These are phyloP conservation scores for Coilia nasus DNA, from an alignment of 2,797 vertebrate genomes.

Conservation along the genomic window DNA sequence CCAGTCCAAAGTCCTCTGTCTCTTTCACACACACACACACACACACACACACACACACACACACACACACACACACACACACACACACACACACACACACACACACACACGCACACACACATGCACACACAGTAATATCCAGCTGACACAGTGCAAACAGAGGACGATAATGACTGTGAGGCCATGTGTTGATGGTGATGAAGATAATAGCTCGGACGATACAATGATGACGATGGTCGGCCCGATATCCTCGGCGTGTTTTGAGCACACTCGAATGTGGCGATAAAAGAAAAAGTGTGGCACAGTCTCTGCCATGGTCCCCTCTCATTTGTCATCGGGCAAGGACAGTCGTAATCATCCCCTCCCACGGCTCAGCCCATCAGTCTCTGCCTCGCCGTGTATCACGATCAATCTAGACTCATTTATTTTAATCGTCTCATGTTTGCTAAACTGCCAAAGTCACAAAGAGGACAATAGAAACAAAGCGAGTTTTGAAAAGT, in stretches of 20 bases:
- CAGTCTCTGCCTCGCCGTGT: constrained; percentile 74
- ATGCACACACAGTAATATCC: neutral
- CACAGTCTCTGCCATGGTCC: constrained; percentile 67
- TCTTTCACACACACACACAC: too few relatives aligned
- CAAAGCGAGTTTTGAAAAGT: constrained; percentile 60
- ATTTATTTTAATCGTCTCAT: constrained; percentile 84
- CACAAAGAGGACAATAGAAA: constrained; percentile 71
- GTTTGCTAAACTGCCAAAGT: constrained; percentile 79
- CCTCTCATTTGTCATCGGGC: constrained; percentile 81
- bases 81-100: too few relatives aligned
- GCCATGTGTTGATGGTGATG: constrained; percentile 52
- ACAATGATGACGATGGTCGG: constrained; percentile 54
- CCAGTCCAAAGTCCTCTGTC: neutral
- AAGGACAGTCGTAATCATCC: constrained; percentile 82
- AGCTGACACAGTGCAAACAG: neutral
- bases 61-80: too few relatives aligned
- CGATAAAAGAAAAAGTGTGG: constrained; percentile 78
- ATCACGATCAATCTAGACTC: constrained; percentile 82
- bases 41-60: too few relatives aligned
- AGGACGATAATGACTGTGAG: neutral
- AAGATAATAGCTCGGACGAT: constrained; percentile 57
- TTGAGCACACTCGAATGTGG: constrained; percentile 67
- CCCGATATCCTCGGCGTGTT: constrained; percentile 69
- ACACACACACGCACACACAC: too few relatives aligned
- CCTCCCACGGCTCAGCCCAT: constrained; percentile 76